Conservation (phyloP, 37 sponge, comb jelly and placozoan species). For the Cladorhizidae sp. region DNA sequence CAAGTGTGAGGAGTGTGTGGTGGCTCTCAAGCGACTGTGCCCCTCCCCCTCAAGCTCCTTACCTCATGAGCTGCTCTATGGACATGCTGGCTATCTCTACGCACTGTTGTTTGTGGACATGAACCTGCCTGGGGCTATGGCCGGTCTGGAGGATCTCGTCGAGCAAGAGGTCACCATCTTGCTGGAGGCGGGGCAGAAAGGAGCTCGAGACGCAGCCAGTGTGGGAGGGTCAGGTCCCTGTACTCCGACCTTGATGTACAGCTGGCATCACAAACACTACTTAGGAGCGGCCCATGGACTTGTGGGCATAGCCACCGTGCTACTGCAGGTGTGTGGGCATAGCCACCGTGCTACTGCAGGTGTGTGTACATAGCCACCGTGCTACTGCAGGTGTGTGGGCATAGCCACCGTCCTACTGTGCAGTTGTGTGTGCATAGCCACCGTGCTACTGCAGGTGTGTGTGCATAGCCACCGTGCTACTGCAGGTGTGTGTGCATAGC, state of each 20-base stretch:
- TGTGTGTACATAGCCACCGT: no score
- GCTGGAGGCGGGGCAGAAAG: slow-evolving; percentile 67
- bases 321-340: slow-evolving; percentile 64
- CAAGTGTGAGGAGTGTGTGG: slow-evolving; percentile 18
- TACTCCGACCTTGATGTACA: slow-evolving; percentile 83
- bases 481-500: no score
- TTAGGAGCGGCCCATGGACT: slow-evolving; percentile 97
- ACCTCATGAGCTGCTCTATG: slow-evolving; percentile 89
- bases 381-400: no score
- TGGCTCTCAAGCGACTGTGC: slow-evolving; percentile 24
- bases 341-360: no score
- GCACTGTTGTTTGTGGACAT: slow-evolving; percentile 77
- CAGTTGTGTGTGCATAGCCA: not conserved
- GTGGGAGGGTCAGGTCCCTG: no score
- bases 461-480: no score
- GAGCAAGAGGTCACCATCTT: slow-evolving; percentile 54
- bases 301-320: slow-evolving; percentile 77
- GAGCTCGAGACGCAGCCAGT: slow-evolving; percentile 15
- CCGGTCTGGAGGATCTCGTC: slow-evolving; percentile 52
- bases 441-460: no score
- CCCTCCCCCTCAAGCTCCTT: slow-evolving; percentile 15
- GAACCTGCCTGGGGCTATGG: slow-evolving; percentile 62
- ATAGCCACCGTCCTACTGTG: not conserved
- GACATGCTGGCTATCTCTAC: slow-evolving; percentile 88
- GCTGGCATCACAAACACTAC: slow-evolving; percentile 92